Conservation (phyloP, 1,140 invertebrate genomes). For the Mycetomoellerius zeteki region DNA sequence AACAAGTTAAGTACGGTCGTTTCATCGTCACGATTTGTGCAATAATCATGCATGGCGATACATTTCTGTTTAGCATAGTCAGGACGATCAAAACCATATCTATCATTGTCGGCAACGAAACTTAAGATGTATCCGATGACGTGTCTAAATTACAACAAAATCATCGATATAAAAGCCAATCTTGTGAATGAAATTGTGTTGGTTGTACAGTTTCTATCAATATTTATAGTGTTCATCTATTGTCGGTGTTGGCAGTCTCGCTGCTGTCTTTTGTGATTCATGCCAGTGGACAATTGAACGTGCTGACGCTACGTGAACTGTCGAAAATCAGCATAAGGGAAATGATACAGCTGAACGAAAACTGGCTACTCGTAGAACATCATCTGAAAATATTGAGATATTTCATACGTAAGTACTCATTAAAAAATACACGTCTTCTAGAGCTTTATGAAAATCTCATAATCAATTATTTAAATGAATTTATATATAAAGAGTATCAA, state of each 20-base stretch:
- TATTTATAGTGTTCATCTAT: slow-evolving; percentile 58
- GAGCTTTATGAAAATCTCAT: not conserved
- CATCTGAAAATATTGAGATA: slow-evolving; percentile 75
- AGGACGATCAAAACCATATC: not conserved
- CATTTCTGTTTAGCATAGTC: slow-evolving; percentile 47
- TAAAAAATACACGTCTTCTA: not conserved
- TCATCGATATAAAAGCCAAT: slow-evolving; percentile 67
- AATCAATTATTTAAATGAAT: not conserved
- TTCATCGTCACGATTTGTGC: slow-evolving; percentile 39
- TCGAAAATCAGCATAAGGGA: not conserved
- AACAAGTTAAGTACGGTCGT: slow-evolving; percentile 46
- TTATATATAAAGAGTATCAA: not conserved
- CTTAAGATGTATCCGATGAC: slow-evolving; percentile 61
- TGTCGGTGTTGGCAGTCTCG: slow-evolving; percentile 69
- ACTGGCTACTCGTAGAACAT: slow-evolving; percentile 69
- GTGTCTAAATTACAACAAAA: slow-evolving; percentile 70
- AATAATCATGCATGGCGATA: slow-evolving; percentile 52
- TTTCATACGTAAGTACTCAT: not conserved
- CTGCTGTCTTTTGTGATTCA: slow-evolving; percentile 76
- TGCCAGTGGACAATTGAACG: slow-evolving; percentile 77
- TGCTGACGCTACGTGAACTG: slow-evolving; percentile 68
- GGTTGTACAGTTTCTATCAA: slow-evolving; percentile 59
- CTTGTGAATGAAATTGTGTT: slow-evolving; percentile 74
- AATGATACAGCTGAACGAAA: slow-evolving; percentile 40
- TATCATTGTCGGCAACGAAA: not conserved